These are phyloP conservation scores for Himalopsyche tibetana DNA, from an alignment of 2,888 invertebrate species.

Conservation along the genomic window DNA sequence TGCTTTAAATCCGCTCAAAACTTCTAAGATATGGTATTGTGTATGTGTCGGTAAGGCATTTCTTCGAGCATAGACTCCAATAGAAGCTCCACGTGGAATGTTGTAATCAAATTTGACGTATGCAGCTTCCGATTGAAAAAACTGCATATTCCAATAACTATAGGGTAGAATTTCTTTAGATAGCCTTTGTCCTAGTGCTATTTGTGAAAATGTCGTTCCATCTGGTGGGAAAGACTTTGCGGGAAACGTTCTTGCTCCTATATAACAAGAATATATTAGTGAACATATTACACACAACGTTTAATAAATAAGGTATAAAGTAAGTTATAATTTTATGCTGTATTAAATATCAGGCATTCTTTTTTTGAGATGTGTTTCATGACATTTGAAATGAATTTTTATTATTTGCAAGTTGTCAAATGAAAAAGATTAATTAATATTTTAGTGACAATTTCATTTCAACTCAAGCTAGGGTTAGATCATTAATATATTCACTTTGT, in stretches of 20 bases:
- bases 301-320: not conserved
- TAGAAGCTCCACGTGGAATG: constrained; percentile 92
- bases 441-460: too few species aligned
- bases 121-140: constrained; percentile 94
- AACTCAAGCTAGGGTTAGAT: too few species aligned
- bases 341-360: too few species aligned
- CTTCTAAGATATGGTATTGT: constrained; percentile 96
- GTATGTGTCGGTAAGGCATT: constrained; percentile 97
- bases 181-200: constrained; percentile 90
- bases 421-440: too few species aligned
- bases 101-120: constrained; percentile 97
- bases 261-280: constrained; percentile 35
- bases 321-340: not conserved
- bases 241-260: constrained; percentile 92
- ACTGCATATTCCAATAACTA: constrained; percentile 98
- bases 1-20: constrained; percentile 92
- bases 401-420: too few species aligned
- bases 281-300: not conserved
- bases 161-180: constrained; percentile 94
- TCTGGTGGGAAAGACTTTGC: constrained; percentile 94
- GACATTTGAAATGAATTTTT: too few species aligned
- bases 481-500: too few species aligned
- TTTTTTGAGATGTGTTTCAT: too few species aligned
- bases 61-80: constrained; percentile 95
- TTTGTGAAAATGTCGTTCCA: constrained; percentile 94